Evolutionary conservation across 2,113 vertebrate species (phyloP).

Genomic region (Cnemophilus loriae): DNA sequence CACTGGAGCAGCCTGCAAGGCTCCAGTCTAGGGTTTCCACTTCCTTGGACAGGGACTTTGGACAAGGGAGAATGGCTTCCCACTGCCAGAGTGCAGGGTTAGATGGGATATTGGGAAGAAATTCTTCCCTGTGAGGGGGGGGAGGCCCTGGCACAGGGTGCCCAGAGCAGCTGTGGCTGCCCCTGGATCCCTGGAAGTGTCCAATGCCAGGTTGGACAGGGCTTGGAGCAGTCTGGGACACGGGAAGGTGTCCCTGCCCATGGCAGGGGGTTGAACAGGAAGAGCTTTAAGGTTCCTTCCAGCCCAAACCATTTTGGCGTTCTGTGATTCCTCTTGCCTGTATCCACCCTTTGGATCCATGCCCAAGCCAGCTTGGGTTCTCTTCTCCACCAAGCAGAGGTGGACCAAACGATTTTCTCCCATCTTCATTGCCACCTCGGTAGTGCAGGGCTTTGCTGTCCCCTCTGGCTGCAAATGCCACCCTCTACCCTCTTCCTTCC

Average conservation of each 20-base stretch:
- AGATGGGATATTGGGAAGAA: rapidly evolving
- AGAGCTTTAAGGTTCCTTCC: not conserved
- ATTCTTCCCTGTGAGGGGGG: rapidly evolving
- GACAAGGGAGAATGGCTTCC: not conserved
- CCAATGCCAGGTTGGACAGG: rapidly evolving
- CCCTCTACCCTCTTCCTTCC: not conserved
- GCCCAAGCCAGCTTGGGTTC: not conserved
- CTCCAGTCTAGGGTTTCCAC: not conserved
- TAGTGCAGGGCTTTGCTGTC: rapidly evolving
- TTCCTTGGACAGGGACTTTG: not conserved
- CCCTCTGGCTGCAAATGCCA: not conserved
- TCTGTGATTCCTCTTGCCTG: not conserved
- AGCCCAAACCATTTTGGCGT: not conserved
- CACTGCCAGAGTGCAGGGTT: not conserved
- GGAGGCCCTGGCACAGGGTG: not conserved
- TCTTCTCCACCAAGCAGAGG: not conserved
- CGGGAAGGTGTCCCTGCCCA: not conserved
- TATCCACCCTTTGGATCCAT: not conserved
- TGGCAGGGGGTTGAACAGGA: no score
- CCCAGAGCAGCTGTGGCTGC: not conserved
- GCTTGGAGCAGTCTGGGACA: rapidly evolving
- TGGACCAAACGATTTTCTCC: not conserved
- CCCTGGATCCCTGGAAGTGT: not conserved
- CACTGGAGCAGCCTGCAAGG: not conserved
- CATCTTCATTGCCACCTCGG: rapidly evolving